A percentile compares a stretch with the other conserved stretches of the same genome.
Conservation (phyloP, 1,140 invertebrate genomes). For the Eupristina koningsbergeri region DNA sequence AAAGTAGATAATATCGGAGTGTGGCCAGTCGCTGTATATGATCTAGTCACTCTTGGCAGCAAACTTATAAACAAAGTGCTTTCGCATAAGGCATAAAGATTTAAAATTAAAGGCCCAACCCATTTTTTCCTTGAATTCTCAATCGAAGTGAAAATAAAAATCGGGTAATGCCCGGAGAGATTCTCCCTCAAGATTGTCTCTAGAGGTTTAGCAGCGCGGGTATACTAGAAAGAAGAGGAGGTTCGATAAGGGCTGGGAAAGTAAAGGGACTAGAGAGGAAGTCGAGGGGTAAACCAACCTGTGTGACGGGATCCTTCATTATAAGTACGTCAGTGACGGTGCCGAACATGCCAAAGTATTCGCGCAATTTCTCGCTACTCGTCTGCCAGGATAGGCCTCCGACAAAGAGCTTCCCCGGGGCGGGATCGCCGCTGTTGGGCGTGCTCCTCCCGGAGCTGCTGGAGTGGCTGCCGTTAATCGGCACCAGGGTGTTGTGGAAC, state of each 20-base stretch:
- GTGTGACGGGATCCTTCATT: slow-evolving; percentile 94
- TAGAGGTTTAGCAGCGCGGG: too few relatives aligned
- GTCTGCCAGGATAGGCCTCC: slow-evolving; percentile 94
- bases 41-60: background rate
- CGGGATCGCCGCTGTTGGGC: slow-evolving; percentile 81
- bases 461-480: slow-evolving; percentile 76
- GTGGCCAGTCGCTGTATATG: background rate
- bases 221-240: background rate
- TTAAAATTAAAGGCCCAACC: background rate
- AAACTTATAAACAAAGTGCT: background rate
- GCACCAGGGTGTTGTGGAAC: slow-evolving; percentile 76
- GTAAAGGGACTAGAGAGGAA: background rate
- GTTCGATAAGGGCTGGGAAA: background rate
- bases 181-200: too few relatives aligned
- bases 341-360: slow-evolving; percentile 93
- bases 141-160: too few relatives aligned
- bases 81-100: background rate
- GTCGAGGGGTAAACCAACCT: slow-evolving; percentile 77
- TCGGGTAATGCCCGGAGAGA: too few relatives aligned
- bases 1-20: background rate
- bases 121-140: background rate
- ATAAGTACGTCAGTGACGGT: slow-evolving; percentile 93
- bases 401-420: slow-evolving; percentile 91
- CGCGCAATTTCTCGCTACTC: slow-evolving; percentile 89
- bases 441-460: slow-evolving; percentile 83